phyloP scores from a whole-genome alignment of 2,113 vertebrate species.

The Tringa solitaria region DNA sequence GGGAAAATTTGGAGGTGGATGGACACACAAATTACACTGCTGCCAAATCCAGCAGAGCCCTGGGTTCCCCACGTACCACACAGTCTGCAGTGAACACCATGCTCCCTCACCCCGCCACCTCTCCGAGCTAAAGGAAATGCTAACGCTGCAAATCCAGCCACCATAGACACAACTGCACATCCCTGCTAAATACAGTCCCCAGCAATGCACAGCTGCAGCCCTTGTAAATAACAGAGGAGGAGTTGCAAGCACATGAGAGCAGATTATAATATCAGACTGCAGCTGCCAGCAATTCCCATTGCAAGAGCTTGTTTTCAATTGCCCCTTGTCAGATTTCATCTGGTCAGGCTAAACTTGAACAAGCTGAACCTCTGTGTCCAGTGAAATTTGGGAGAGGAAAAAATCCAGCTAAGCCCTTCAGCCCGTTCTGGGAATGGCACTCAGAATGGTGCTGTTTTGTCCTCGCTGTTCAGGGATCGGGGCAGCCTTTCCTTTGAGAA shows the following conservation, averaged over 20 bases:
- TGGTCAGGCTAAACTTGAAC: neutral
- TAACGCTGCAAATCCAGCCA: neutral
- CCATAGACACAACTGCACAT: neutral
- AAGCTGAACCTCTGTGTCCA: neutral
- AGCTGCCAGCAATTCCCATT: neutral
- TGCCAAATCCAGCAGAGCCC: neutral
- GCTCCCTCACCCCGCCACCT: neutral
- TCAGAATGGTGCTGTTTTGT: neutral
- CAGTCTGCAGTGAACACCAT: rapidly evolving
- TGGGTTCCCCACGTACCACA: no score
- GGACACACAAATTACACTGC: neutral
- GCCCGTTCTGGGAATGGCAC: rapidly evolving
- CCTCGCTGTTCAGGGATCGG: rapidly evolving
- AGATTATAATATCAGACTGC: neutral
- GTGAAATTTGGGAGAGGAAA: neutral
- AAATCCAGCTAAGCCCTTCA: neutral
- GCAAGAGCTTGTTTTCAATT: neutral
- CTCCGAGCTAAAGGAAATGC: neutral
- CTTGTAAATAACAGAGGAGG: neutral
- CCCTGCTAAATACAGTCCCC: neutral
- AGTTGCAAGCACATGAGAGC: neutral
- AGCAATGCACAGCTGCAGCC: rapidly evolving
- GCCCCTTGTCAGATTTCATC: neutral
- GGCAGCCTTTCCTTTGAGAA: neutral
- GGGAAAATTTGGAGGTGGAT: neutral